Evolutionary conservation across 1,140 invertebrate species (phyloP).

Genomic region (Dufourea novaeangliae): DNA sequence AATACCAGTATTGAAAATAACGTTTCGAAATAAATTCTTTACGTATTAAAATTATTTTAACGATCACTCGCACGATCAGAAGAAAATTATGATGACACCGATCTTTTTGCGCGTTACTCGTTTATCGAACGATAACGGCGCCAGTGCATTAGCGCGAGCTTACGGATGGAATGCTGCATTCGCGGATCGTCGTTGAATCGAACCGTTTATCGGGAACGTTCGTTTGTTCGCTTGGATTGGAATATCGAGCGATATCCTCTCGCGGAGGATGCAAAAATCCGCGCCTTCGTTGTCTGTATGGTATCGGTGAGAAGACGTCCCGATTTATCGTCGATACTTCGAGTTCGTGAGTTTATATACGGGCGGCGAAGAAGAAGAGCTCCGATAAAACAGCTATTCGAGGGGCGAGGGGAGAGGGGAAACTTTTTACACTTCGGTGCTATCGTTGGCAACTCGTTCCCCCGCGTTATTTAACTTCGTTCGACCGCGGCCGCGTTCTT

Average conservation of each 20-base stretch:
- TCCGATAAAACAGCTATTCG: conserved; percentile 35
- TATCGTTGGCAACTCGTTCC: conserved; percentile 28
- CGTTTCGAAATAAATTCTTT: too few relatives aligned
- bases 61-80: too few relatives aligned
- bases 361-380: conserved; percentile 4
- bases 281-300: neutral
- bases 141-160: neutral
- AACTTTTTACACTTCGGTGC: conserved; percentile 22
- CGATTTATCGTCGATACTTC: conserved; percentile 27
- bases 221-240: neutral
- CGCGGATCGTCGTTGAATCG: neutral
- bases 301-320: neutral
- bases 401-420: neutral
- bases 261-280: neutral
- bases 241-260: neutral
- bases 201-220: conserved; percentile 12
- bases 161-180: neutral
- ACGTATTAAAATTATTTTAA: too few relatives aligned
- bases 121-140: neutral
- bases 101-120: neutral
- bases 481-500: neutral
- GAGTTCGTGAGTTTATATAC: neutral
- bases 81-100: too few relatives aligned
- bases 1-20: too few relatives aligned
- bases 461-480: neutral